Percentiles rank a stretch among this genome's conserved stretches.
These are phyloP conservation scores for Antheraea pernyi DNA, from an alignment of 1,140 invertebrate genomes.

Conservation along the genomic window DNA sequence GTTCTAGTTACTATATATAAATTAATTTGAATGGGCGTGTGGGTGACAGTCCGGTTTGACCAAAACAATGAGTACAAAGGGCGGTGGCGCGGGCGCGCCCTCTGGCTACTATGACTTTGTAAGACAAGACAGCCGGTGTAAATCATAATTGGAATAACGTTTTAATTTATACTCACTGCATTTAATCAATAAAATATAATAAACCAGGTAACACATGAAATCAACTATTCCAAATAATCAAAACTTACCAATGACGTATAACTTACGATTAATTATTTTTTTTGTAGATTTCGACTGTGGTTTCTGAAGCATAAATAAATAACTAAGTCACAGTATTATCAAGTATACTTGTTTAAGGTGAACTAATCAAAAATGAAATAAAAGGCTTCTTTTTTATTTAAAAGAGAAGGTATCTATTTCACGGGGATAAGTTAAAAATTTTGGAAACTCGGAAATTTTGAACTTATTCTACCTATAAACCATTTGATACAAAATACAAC, in stretches of 20 bases:
- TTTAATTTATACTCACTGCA: neutral
- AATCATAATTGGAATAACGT: neutral
- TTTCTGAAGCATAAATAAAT: too few relatives aligned
- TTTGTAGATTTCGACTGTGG: neutral
- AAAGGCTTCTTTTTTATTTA: too few relatives aligned
- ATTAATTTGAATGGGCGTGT: slow-evolving; percentile 55
- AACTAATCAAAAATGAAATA: too few relatives aligned
- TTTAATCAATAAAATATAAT: neutral
- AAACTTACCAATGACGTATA: neutral
- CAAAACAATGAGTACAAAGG: slow-evolving; percentile 52
- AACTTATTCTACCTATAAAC: too few relatives aligned
- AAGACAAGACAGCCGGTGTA: slow-evolving; percentile 11
- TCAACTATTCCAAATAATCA: neutral
- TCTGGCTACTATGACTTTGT: slow-evolving; percentile 29
- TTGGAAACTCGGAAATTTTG: too few relatives aligned
- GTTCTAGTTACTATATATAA: slow-evolving; percentile 53
- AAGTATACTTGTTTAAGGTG: too few relatives aligned
- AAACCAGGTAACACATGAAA: neutral
- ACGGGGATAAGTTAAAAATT: too few relatives aligned
- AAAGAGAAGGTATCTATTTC: too few relatives aligned
- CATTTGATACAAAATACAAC: too few relatives aligned
- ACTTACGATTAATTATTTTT: neutral
- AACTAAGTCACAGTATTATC: too few relatives aligned
- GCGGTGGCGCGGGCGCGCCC: slow-evolving; percentile 27
- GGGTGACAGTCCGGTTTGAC: slow-evolving; percentile 49